A percentile compares a stretch with the other conserved stretches of the same genome.
Conservation (phyloP, 2,113 vertebrate genomes). For the Festucalex cinctus region DNA sequence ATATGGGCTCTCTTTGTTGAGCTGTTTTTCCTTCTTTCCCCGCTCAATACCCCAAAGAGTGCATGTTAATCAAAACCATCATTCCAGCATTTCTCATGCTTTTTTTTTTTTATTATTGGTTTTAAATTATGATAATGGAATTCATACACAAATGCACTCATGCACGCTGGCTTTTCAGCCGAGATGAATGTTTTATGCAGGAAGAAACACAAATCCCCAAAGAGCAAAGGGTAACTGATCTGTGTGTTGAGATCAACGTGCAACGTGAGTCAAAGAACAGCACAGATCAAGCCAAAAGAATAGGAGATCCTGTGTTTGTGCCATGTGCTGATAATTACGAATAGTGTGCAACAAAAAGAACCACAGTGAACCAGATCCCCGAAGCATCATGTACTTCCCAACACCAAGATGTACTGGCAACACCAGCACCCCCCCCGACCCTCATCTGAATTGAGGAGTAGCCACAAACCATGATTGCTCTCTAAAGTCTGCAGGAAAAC, state of each 20-base stretch:
- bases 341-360: constrained; percentile 32
- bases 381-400: constrained; percentile 45
- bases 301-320: constrained; percentile 47
- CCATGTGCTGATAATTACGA: constrained; percentile 67
- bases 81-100: constrained; percentile 53
- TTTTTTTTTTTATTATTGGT: constrained; percentile 54
- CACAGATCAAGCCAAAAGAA: constrained; percentile 28
- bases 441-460: constrained; percentile 54
- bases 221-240: constrained; percentile 38
- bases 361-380: constrained; percentile 53
- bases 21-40: constrained; percentile 26
- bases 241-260: constrained; percentile 41
- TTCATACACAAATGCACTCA: constrained; percentile 56
- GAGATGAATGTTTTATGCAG: constrained; percentile 28
- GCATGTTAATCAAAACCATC: constrained; percentile 75
- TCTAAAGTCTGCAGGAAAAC: constrained; percentile 50
- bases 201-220: constrained; percentile 37
- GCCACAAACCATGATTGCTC: constrained; percentile 55
- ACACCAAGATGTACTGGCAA: constrained; percentile 54
- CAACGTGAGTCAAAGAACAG: constrained; percentile 30
- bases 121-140: constrained; percentile 70
- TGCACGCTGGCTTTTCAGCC: constrained; percentile 43
- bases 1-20: constrained; percentile 50
- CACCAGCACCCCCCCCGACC: constrained; percentile 19
- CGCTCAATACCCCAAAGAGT: constrained; percentile 59